Evolutionary conservation across 2,888 invertebrate genomes (phyloP).

Genomic region (Drosophila histrio): DNA sequence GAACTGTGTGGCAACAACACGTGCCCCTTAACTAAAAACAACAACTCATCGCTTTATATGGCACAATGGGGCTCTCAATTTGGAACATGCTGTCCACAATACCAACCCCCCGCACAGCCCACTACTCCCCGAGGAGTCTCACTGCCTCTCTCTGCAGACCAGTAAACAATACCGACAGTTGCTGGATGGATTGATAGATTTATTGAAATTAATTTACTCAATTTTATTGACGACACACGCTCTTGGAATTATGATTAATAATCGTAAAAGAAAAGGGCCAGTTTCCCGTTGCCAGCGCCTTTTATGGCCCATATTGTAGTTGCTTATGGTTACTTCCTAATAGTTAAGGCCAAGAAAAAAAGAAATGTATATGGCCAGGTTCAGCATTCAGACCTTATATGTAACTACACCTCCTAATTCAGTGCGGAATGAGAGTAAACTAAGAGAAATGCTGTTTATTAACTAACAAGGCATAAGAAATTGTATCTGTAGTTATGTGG

Average conservation of each 20-base stretch:
- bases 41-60: conserved; percentile 19
- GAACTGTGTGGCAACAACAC: conserved; percentile 10
- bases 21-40: conserved; percentile 18
- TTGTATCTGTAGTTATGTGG: no score
- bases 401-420: not conserved
- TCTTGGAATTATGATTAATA: conserved; percentile 36
- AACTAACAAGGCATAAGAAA: not conserved
- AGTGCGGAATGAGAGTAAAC: not conserved
- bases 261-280: not conserved
- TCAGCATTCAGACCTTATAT: conserved; percentile 20
- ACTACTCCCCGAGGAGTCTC: not conserved
- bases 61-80: conserved; percentile 16
- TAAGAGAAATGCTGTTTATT: not conserved
- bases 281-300: conserved; percentile 11
- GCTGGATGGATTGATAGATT: conserved; percentile 67
- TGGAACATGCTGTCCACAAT: conserved; percentile 6
- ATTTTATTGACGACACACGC: conserved; percentile 50
- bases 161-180: conserved; percentile 44
- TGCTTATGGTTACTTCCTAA: not conserved
- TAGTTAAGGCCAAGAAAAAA: not conserved
- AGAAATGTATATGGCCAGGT: conserved; percentile 20
- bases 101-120: not conserved
- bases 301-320: not conserved
- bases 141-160: conserved; percentile 25
- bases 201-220: conserved; percentile 71